Base-by-base conservation (phyloP, 2,888 invertebrate genomes). In the Lobophora halterata region DNA sequence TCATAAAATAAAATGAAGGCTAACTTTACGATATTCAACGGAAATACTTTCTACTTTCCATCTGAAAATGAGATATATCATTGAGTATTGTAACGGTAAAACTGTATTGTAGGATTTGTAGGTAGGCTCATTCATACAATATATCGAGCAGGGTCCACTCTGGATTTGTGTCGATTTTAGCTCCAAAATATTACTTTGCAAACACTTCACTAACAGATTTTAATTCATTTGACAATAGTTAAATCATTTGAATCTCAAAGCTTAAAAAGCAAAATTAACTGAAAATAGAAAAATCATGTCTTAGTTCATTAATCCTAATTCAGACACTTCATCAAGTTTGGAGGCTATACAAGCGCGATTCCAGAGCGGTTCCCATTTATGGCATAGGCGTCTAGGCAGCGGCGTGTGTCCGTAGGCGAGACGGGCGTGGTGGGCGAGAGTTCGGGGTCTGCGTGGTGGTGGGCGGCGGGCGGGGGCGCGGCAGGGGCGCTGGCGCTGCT, bases 371-470 rank as follows among this genome's bases (percentile, higher is more conserved):
- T 37, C 31, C 31, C 10, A 29, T 35, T 19, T 27, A 43, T 28
- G 39, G 46, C 37, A 24, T 40, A 43, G 51, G 45, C 49, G 41
- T 43, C 47, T 60, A 64, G 66, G 65, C n/a, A n/a, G n/a, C 55
- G 46, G 59, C 52, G 46, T 48, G 57, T 58, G 79, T 74, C 44
- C 79, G 14, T 57, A 64, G 66, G 68, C 58, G 61, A 55, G 32
- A 5, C 29, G 55, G 57, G 58, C 42, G 55, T 36, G 19, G 58
- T 51, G 56, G 41, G 46, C 18, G 20, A 29, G 5, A 13, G 26
- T 38, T 29, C 31, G 29, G 26, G 32, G 38, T 44, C 31, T 20
- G 17, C 23, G 41, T 71, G 58, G 68, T 66, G 36, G 55, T 33
- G 49, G 35, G 51, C 36, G 52, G 58, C 37, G 45, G 51, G 44